Evolutionary conservation across 2,797 vertebrate genomes (phyloP).

Genomic region (Darevskia mixta): DNA sequence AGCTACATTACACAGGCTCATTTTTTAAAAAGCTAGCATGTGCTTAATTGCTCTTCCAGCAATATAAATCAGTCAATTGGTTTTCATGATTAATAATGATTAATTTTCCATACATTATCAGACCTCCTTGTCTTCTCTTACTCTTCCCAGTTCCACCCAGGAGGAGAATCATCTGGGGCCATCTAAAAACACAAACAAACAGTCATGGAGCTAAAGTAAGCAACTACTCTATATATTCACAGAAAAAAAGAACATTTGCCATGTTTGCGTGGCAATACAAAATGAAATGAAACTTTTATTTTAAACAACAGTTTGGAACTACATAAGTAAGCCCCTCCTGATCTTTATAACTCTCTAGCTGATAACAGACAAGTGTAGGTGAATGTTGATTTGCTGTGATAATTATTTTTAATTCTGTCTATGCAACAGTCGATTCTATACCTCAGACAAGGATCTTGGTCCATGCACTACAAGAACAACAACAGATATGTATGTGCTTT

Average conservation of each 20-base stretch:
- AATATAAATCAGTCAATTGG: background rate
- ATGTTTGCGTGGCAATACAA: background rate
- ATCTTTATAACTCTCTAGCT: too few relatives aligned
- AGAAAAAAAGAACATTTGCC: background rate
- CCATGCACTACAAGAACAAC: background rate
- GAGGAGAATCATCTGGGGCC: slow-evolving; percentile 38
- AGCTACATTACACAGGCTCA: background rate
- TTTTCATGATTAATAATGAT: slow-evolving; percentile 16
- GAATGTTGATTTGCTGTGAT: background rate
- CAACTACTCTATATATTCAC: slow-evolving; percentile 11
- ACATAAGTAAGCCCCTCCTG: background rate
- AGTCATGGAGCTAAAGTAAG: slow-evolving; percentile 5
- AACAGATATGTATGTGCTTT: background rate
- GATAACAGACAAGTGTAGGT: background rate
- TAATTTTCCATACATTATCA: slow-evolving; percentile 5
- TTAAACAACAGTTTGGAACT: background rate
- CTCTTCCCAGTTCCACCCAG: slow-evolving; percentile 21
- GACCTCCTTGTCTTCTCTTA: slow-evolving; percentile 12
- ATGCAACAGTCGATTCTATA: background rate
- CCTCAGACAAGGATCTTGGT: background rate
- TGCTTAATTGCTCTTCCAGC: background rate
- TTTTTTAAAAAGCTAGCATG: slow-evolving; percentile 12
- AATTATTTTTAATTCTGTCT: background rate
- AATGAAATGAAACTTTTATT: background rate
- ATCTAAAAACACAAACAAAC: slow-evolving; percentile 51